Conservation (phyloP, 1,140 invertebrate genomes). For the Cydia splendana region DNA sequence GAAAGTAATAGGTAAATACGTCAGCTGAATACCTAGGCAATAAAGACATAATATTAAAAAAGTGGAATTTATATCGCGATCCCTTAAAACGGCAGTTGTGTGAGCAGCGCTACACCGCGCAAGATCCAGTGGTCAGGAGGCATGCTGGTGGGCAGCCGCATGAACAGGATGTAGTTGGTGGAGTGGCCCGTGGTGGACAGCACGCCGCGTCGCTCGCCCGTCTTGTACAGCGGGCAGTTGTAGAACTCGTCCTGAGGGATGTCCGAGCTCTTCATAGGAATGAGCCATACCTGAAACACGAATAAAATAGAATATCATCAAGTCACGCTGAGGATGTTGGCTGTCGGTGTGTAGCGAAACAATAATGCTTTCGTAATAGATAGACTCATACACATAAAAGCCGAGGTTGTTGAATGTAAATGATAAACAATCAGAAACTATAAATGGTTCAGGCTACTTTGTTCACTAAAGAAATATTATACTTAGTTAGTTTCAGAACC, state of each 20-base stretch:
- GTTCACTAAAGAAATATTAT: too few species aligned
- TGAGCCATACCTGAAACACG: constrained; percentile 86
- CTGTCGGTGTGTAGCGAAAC: too few species aligned
- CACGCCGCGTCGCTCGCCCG: constrained; percentile 89
- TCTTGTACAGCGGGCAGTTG: constrained; percentile 93
- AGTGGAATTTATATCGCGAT: neutral
- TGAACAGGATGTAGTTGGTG: constrained; percentile 93
- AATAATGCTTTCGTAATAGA: too few species aligned
- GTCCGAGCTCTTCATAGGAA: constrained; percentile 86
- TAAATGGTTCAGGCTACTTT: too few species aligned
- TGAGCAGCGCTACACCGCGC: constrained; percentile 91
- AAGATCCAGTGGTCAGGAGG: constrained; percentile 92
- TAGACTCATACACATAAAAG: too few species aligned
- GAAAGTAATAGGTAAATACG: too few species aligned
- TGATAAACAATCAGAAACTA: too few species aligned
- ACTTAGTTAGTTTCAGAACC: too few species aligned
- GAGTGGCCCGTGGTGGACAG: constrained; percentile 95
- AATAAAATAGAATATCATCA: neutral
- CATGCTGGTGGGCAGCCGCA: constrained; percentile 85
- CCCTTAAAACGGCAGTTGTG: constrained; percentile 83
- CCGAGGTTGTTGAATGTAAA: too few species aligned
- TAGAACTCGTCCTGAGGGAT: constrained; percentile 83
- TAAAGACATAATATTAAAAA: neutral
- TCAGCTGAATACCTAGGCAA: neutral
- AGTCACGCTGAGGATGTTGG: too few species aligned